These are phyloP conservation scores for Patella ulyssiponensis DNA, from an alignment of 2,888 invertebrate species.

Conservation along the genomic window DNA sequence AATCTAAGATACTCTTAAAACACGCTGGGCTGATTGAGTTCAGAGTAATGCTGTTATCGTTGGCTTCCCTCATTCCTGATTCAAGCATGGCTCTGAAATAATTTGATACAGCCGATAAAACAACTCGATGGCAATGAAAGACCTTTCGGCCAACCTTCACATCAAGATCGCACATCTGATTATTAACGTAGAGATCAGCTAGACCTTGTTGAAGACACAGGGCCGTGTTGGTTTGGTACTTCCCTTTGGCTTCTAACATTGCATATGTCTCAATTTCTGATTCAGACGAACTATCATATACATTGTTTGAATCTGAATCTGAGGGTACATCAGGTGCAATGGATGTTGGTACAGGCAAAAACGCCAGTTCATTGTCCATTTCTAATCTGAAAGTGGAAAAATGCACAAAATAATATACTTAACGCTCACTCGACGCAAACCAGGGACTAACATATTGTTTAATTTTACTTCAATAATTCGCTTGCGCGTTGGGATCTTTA, in stretches of 20 bases:
- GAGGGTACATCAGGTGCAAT: too few relatives aligned
- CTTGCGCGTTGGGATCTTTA: too few relatives aligned
- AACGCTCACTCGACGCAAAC: too few relatives aligned
- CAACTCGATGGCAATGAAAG: constrained; percentile 27
- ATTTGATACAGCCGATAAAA: constrained; percentile 28
- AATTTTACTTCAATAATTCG: too few relatives aligned
- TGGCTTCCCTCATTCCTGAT: constrained; percentile 17
- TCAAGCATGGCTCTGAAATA: constrained; percentile 26
- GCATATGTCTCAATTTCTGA: too few relatives aligned
- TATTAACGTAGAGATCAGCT: background rate
- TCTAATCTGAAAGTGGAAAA: too few relatives aligned
- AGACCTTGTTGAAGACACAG: background rate
- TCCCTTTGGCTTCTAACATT: background rate
- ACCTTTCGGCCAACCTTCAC: constrained; percentile 10
- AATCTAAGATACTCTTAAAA: background rate
- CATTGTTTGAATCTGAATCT: too few relatives aligned
- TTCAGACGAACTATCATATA: too few relatives aligned
- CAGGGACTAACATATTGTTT: too few relatives aligned
- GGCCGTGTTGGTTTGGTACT: background rate
- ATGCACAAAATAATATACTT: too few relatives aligned
- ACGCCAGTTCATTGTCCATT: too few relatives aligned
- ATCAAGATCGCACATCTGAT: background rate
- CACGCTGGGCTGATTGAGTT: background rate
- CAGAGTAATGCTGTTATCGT: constrained; percentile 5
- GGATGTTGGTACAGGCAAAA: too few relatives aligned